Evolutionary conservation across 1,140 invertebrate genomes (phyloP).

Genomic region (Polyergus mexicanus): DNA sequence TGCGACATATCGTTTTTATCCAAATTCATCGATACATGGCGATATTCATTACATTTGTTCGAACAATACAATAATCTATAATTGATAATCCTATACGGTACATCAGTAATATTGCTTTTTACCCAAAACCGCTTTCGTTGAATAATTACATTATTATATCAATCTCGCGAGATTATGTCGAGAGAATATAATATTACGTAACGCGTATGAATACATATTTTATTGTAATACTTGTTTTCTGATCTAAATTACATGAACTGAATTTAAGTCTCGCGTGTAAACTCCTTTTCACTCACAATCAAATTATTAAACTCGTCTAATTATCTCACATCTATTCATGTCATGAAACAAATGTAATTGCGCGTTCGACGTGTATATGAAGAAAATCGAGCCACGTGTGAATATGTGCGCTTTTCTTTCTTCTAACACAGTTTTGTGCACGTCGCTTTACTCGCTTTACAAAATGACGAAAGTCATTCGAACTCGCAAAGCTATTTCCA

Average conservation of each 20-base stretch:
- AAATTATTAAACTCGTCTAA: not conserved
- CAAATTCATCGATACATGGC: no score
- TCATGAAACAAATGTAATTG: not conserved
- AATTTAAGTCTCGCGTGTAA: slow-evolving; percentile 1
- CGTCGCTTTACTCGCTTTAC: not conserved
- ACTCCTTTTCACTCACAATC: not conserved
- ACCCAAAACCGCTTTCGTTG: not conserved
- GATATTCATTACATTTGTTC: not conserved
- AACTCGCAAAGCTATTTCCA: slow-evolving; percentile 46
- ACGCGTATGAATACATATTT: not conserved
- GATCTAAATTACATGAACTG: not conserved
- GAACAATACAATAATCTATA: not conserved
- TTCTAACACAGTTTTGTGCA: not conserved
- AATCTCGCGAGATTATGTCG: slow-evolving; percentile 16
- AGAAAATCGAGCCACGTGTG: slow-evolving; percentile 6
- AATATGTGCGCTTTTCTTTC: not conserved
- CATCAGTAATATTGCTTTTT: slow-evolving; percentile 15
- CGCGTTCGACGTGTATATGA: not conserved
- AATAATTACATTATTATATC: slow-evolving; percentile 32
- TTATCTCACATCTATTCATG: no score
- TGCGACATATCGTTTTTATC: not conserved
- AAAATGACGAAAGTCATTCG: slow-evolving; percentile 6
- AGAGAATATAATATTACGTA: not conserved
- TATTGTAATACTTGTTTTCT: not conserved
- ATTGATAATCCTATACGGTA: slow-evolving; percentile 21